Evolutionary conservation across 1,140 invertebrate species (phyloP), one percentile per base, ranked within the genome.

Genomic region (Ceratosolen solmsi): DNA sequence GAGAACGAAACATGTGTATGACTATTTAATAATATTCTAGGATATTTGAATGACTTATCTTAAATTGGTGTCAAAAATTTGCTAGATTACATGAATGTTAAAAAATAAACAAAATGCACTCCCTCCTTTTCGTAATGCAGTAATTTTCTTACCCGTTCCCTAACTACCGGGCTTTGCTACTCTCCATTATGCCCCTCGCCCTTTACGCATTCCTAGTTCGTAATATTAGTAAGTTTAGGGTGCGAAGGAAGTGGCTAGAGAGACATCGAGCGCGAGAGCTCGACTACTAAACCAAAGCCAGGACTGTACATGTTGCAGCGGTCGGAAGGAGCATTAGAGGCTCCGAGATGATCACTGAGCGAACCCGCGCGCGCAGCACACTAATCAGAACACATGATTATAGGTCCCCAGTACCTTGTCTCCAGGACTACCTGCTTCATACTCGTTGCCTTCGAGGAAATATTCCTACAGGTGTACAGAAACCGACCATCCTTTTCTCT

Each of bases 321-420:
- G 63, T 49, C 71, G 60, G 63, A 87, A 87, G 86, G 86, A 85
- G 89, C 89, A 91, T 91, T 91, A 91, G 87, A 89, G 87, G 84
- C 85, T 86, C 80, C 83, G 86, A 86, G 88, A 90, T 92, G 89
- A 92, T 91, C 89, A 91, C 90, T 90, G 89, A 90, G 89, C 88
- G 85, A 87, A 72, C 83, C 88, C 88, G 87, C 88, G 88, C 88
- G 85, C 87, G 58, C 84, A 82, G 87, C 87, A 90, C 89, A 91
- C 89, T 92, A 92, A 92, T 92, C 91, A 90, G 91, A 90, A 90
- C 86, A 87, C 89, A 90, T 90, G 91, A 92, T 92, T 92, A 91
- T 90, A 92, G 89, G 17, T 54, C 89, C 90, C 87, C 86, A 85
- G 84, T 87, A 87, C 87, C 84, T 38, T 38, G 17, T 68, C 7